These are phyloP conservation scores for Opisthocomus hoazin DNA, from an alignment of 2,113 vertebrate genomes.

Conservation along the genomic window DNA sequence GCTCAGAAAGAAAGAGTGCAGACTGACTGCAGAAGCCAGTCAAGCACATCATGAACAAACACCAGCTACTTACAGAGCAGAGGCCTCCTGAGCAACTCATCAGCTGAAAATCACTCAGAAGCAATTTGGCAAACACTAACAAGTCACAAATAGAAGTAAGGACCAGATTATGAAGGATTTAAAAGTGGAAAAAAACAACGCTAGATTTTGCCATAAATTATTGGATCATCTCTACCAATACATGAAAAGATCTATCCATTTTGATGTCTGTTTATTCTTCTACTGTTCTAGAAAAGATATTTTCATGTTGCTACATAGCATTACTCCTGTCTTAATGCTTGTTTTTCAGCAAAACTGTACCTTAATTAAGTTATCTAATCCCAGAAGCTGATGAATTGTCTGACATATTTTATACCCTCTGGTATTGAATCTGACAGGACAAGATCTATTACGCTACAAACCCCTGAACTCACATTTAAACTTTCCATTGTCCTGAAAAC, in stretches of 20 bases:
- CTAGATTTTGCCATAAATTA: neutral
- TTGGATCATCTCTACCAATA: constrained; percentile 5
- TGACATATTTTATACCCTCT: constrained; percentile 27
- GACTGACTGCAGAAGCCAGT: neutral
- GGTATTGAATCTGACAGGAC: constrained; percentile 14
- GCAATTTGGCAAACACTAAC: constrained; percentile 14
- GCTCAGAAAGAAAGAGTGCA: neutral
- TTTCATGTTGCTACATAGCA: neutral
- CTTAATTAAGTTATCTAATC: constrained; percentile 40
- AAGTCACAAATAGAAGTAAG: neutral
- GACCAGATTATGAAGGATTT: neutral
- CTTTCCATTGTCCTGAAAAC: neutral
- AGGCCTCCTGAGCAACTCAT: neutral
- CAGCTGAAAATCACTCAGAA: neutral
- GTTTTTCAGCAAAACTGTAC: constrained; percentile 33
- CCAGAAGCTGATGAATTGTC: constrained; percentile 23
- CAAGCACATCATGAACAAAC: constrained; percentile 37
- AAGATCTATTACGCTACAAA: constrained; percentile 4
- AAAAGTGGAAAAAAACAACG: neutral
- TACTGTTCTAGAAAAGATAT: neutral
- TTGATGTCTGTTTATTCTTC: constrained; percentile 14
- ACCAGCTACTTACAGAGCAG: constrained; percentile 15
- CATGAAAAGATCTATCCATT: constrained; percentile 3
- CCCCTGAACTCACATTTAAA: neutral
- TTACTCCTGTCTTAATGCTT: neutral